phyloP scores from a whole-genome alignment of 30 jellyfish, hydroid and myxozoan genomes.

The Mastigias papua region DNA sequence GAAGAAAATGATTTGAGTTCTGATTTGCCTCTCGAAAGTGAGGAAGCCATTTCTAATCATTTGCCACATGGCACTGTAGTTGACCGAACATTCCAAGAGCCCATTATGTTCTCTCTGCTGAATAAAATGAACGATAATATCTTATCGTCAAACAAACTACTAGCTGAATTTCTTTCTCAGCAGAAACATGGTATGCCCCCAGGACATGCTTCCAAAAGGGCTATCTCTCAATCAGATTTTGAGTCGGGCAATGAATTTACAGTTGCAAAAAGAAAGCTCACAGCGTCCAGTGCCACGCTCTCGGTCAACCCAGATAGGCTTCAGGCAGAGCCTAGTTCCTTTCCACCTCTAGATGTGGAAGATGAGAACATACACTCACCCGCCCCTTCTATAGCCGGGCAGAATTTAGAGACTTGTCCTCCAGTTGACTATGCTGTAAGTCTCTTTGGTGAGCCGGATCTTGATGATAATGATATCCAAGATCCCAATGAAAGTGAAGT shows the following conservation, averaged over 20 bases:
- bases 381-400: slow-evolving; percentile 36
- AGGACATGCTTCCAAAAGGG: slow-evolving; percentile 2
- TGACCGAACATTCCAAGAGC: slow-evolving; percentile 3
- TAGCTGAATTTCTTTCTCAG: slow-evolving; percentile 5
- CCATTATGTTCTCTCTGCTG: slow-evolving; percentile 3
- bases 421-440: slow-evolving; percentile 41
- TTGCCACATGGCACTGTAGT: background rate
- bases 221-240: background rate
- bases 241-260: slow-evolving; percentile 6
- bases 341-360: slow-evolving; percentile 6
- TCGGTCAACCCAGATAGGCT: slow-evolving; percentile 20
- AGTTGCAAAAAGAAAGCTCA: slow-evolving; percentile 5
- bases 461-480: slow-evolving; percentile 11
- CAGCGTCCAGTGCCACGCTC: background rate
- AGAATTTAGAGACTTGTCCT: slow-evolving; percentile 40
- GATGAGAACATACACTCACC: slow-evolving; percentile 25
- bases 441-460: slow-evolving; percentile 43
- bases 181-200: slow-evolving; percentile 1
- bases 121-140: slow-evolving; percentile 11
- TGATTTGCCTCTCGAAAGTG: slow-evolving; percentile 5
- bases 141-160: slow-evolving; percentile 23
- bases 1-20: background rate
- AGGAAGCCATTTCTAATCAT: background rate
- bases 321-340: background rate
- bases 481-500: background rate